Evolutionary conservation across 2,888 invertebrate species (phyloP), one percentile per base, ranked within the genome.

Genomic region (Drosophila mimica): DNA sequence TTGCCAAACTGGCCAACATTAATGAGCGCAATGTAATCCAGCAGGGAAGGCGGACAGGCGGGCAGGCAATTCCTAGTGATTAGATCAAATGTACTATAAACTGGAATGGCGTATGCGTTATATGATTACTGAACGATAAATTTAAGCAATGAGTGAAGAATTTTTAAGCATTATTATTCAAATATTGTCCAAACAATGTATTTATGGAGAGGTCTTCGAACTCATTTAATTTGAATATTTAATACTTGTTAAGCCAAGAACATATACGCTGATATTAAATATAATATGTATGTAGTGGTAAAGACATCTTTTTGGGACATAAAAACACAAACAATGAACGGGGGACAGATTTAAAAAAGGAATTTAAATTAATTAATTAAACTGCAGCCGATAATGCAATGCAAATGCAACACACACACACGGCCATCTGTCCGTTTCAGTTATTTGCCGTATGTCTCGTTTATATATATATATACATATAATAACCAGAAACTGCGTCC

Each of bases 221-320:
- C 1, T n/a, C 11, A 30, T 11, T 30, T 0, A 51, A 51, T 51
- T 30, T 11, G 11, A 30, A 51, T n/a, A 17, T n/a, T 17, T 3
- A 46, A 46, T 46, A 46, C 2, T 9, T 25, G 13, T 7, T 30
- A 48, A 64, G 9, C 48, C 53, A 54, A 54, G 36, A 67, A 46
- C n/a, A 8, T 25, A 13, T 9, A 4, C 17, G 2, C 7, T 7
- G 13, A 20, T 13, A 4, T 15, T 7, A 7, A 15, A 25, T 46
- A 7, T 0, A 25, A 8, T 15, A 4, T 46, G n/a, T 15, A 2
- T 13, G 40, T 49, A 11, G 17, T 38, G 38, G 25, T 20, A 40
- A 30, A 30, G 49, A 20, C 15, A 5, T 31, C 13, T 53, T 20
- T 61, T 38, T 40, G 25, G 13, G 4, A 38, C 38, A 51, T 15